Conservation (phyloP, 2,888 invertebrate species). For the Euplagia quadripunctaria region DNA sequence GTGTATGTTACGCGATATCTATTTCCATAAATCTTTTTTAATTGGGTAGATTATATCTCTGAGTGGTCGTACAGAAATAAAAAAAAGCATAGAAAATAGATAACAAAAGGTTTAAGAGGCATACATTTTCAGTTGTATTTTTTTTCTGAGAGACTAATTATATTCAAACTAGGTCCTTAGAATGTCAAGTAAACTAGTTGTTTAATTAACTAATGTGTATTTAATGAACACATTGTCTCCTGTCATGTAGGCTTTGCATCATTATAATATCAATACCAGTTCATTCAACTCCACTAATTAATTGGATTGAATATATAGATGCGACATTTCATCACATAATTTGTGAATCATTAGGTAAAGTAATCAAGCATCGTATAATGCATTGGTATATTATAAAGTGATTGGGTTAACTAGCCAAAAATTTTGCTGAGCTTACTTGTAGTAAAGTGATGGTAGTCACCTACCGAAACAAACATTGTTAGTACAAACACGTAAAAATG, state of each 20-base stretch:
- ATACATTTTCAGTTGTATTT: no score
- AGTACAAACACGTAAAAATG: no score
- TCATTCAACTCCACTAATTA: background rate
- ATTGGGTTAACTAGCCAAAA: no score
- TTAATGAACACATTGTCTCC: background rate
- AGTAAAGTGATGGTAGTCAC: background rate
- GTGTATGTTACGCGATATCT: no score
- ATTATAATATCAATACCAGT: background rate
- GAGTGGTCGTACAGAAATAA: background rate
- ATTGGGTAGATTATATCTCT: background rate
- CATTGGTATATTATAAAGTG: background rate
- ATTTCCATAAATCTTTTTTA: no score
- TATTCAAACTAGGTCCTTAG: background rate
- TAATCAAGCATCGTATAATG: background rate
- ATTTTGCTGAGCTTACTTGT: background rate
- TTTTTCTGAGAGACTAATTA: background rate
- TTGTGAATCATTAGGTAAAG: background rate
- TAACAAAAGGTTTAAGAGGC: background rate
- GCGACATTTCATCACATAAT: background rate
- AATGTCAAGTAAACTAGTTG: background rate
- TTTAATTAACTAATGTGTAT: slow-evolving; percentile 12
- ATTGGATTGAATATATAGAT: background rate
- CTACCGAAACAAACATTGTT: background rate
- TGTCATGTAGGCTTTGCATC: background rate
- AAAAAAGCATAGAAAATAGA: background rate